Base-by-base conservation (phyloP, 2,797 vertebrate species). In the Leptoclinus maculatus region DNA sequence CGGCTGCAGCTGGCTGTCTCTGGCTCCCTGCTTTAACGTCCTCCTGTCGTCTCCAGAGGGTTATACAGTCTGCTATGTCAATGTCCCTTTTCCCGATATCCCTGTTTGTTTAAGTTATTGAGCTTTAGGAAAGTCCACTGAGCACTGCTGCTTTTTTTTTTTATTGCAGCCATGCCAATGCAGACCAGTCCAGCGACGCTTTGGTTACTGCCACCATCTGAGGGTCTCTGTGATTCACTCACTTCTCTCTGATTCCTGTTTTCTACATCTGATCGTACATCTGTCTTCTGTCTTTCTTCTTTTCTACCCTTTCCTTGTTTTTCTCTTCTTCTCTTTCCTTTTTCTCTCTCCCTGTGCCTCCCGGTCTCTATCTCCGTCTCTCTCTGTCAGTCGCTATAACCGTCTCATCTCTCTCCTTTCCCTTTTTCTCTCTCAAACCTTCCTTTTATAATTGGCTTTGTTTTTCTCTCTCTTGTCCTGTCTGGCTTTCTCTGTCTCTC, bases 401-500 rank as follows among this genome's bases (percentile, higher is more conserved):
- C 71, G 14, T 75, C 82, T 73, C 68, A 36, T 83, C 76, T 68
- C 54, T 73, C 4, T 21, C 51, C 57, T 7, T 29, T 13, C 47
- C 29, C 53, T 66, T 74, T 66, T 66, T 51, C 29, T 66, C 72
- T 84, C n/a, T 54, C 43, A 68, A 78, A 77, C 58, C 60, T 75
- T 81, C 39, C 25, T 58, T 45, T 76, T 80, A 78, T 84, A 87
- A 88, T 88, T 89, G 87, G 59, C 66, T 78, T 80, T 74, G 78
- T 87, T 84, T 86, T 88, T 81, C n/a, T 85, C 83, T 86, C 43
- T 78, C 77, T 71, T 56, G 6, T 45, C 23, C 71, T 59, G 64
- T 82, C 64, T 47, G 45, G 45, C 45, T 47, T 47, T 19, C 17
- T 77, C 41, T 49, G n/a, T 79, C 34, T 66, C 57, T 27, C 25